Evolutionary conservation across 2,113 vertebrate species (phyloP), one percentile per base, ranked within the genome.

Genomic region (Sylvia atricapilla): DNA sequence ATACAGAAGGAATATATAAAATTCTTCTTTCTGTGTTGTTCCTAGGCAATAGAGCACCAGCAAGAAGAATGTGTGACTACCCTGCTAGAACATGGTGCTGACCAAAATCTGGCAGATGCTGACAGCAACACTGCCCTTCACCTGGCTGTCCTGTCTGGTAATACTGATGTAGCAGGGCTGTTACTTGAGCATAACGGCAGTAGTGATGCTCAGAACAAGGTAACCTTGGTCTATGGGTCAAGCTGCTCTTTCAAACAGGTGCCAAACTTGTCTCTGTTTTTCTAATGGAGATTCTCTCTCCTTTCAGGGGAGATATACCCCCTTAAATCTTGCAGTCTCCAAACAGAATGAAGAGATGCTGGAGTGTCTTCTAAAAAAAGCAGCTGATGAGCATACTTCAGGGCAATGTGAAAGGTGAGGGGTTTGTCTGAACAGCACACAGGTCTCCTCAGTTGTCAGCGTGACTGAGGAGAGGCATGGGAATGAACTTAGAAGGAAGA

Each of bases 91-190:
- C 97, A 98, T 9, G 97, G 98, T 35, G 99, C 99, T 0, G 97
- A 99, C n/a, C 98, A 98, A 2, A 98, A 98, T 82, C 62, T 99
- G 58, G 88, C 83, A 69, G 99, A 99, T 27, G 23, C 90, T 83
- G 94, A 96, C 1, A 98, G 98, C 53, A 99, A 98, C 88, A 98
- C 98, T 43, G 98, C 99, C 10, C 97, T 99, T 73, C 99, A 99
- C 95, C 94, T 99, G 35, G 98, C 99, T n/a, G 98, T 98, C 22
- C 69, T 88, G 28, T 98, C 98, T 92, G 95, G 98, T 10, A 98
- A 94, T 7, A 27, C 93, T 6, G 50, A 97, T 30, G 74, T 98
- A n/a, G 97, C 95, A 7, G 76, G 81, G 41, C 97, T 97, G 59
- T 97, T 99, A 44, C 92, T 99, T 74, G 95, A 97, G 69, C 95